Evolutionary conservation across 2,113 vertebrate genomes (phyloP), one percentile per base, ranked within the genome.

Genomic region (Polypterus senegalus): DNA sequence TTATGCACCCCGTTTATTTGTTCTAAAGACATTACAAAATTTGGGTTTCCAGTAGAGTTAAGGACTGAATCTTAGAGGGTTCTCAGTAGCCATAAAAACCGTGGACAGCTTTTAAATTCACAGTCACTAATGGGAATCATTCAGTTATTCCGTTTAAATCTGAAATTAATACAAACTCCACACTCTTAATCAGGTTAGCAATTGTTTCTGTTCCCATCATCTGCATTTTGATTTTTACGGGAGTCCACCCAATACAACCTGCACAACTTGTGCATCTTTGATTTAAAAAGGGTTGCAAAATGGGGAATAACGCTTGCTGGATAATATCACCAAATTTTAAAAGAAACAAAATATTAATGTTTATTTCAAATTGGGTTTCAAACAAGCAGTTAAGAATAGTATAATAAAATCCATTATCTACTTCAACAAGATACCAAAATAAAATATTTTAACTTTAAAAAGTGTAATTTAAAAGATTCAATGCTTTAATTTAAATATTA

Each of bases 141-240:
- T 27, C 27, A 27, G 27, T 27, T 27, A 27, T 27, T 27, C 1
- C 27, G 27, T 27, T 27, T 27, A 27, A 27, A 27, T 27, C 2
- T 27, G 27, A 27, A 27, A 27, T 27, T 51, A 4, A 9, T 6
- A 55, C 84, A 53, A 75, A 96, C 96, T 83, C 92, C 94, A 73
- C 97, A 97, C 75, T 99, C 94, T 76, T 99, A 79, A 99, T 99
- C 75, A 98, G 90, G 69, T 92, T 98, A 80, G 95, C 93, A 72
- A 99, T 93, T 61, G 89, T 95, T 83, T 98, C 97, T 0, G 94
- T 90, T 77, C n/a, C 98, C 93, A 27, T 99, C 97, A 66, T 98
- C 95, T 46, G 94, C 97, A 99, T 99, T 86, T 98, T 99, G 67
- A 99, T n/a, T n/a, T n/a, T n/a, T n/a, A n/a, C n/a, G 89, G 83